Evolutionary conservation across 2,113 vertebrate genomes (phyloP).

Genomic region (Aplodontia rufa): DNA sequence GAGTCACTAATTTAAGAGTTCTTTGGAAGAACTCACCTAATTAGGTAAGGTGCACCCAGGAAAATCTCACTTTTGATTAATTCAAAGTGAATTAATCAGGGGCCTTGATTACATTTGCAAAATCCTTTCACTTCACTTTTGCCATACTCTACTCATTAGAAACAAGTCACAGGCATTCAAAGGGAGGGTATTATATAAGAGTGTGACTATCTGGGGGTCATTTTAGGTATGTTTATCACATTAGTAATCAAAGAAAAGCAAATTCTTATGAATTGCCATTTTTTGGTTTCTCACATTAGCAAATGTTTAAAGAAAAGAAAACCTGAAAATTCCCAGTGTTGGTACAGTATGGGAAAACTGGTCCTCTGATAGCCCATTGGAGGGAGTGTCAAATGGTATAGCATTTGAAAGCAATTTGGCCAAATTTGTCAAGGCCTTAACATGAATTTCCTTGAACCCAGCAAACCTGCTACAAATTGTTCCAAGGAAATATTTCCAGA

Average conservation of each 20-base stretch:
- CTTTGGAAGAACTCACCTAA: neutral
- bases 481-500: neutral
- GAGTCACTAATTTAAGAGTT: no score
- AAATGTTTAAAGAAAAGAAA: neutral
- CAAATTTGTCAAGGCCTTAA: slow-evolving; percentile 1
- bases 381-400: neutral
- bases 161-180: neutral
- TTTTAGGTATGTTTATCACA: no score
- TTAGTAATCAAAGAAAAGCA: neutral
- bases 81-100: neutral
- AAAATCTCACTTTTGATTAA: neutral
- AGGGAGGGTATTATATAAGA: neutral
- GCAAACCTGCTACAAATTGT: neutral
- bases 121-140: neutral
- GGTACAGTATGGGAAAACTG: neutral
- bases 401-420: neutral
- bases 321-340: neutral
- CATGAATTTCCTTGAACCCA: neutral
- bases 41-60: neutral
- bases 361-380: neutral
- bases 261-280: neutral
- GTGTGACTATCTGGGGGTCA: neutral
- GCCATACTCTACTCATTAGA: neutral
- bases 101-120: neutral
- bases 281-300: neutral